phyloP scores from a whole-genome alignment of 2,113 vertebrate species.

The Brachyistius frenatus region DNA sequence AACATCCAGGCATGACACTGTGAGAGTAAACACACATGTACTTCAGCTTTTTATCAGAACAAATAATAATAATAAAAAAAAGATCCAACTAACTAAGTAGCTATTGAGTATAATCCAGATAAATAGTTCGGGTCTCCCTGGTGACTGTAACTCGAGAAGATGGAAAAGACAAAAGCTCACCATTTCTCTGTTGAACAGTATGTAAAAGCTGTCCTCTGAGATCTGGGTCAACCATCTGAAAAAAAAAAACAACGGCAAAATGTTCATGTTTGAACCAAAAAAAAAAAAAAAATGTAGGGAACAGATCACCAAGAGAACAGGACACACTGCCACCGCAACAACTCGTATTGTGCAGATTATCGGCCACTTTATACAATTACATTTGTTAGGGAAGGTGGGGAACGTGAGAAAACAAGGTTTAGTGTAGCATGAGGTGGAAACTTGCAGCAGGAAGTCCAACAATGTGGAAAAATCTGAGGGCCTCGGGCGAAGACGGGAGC shows the following conservation, averaged over 20 bases:
- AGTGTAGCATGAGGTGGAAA: constrained; percentile 1
- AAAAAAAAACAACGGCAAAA: constrained; percentile 52
- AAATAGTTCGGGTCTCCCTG: not conserved
- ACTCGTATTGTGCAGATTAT: not conserved
- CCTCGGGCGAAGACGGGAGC: not conserved
- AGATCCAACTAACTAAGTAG: too few species aligned
- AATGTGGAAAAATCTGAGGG: constrained; percentile 22
- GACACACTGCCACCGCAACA: not conserved
- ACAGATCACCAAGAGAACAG: not conserved
- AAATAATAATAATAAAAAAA: too few species aligned
- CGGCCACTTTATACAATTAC: too few species aligned
- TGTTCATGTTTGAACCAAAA: constrained; percentile 12
- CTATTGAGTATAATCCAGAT: too few species aligned
- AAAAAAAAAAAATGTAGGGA: not conserved
- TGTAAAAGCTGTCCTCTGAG: constrained; percentile 35
- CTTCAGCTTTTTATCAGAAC: not conserved
- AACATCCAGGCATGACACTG: too few species aligned
- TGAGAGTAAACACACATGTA: too few species aligned
- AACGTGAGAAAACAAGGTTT: too few species aligned
- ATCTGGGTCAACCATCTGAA: constrained; percentile 71
- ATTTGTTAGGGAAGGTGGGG: too few species aligned
- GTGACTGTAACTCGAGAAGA: not conserved
- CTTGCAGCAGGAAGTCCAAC: constrained; percentile 22
- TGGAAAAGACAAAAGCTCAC: constrained; percentile 38
- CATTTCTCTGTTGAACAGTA: constrained; percentile 46